phyloP scores from a whole-genome alignment of 2,113 vertebrate species.

The Proteles cristata region DNA sequence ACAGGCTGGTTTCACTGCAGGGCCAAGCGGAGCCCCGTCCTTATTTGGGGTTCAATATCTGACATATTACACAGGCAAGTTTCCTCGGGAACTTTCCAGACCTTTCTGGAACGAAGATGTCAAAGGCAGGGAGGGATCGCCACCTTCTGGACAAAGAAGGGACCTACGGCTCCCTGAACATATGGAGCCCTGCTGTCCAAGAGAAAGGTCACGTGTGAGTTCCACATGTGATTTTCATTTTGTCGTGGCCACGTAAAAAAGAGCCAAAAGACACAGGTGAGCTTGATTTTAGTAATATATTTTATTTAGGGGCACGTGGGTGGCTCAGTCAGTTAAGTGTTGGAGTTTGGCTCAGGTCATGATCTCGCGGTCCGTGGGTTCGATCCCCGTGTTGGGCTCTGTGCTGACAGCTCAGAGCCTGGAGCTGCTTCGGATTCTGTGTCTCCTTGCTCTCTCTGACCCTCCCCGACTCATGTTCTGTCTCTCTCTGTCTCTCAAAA shows the following conservation, averaged over 20 bases:
- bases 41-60: background rate
- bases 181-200: background rate
- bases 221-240: background rate
- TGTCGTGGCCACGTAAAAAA: background rate
- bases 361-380: no score
- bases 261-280: background rate
- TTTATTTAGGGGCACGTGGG: background rate
- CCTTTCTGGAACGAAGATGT: background rate
- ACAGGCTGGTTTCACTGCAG: background rate
- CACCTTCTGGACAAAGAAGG: conserved; percentile 51
- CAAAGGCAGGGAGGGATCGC: background rate
- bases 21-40: background rate
- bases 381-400: no score
- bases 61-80: background rate
- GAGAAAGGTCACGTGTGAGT: background rate
- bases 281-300: background rate
- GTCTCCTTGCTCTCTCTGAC: no score
- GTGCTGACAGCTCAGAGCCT: no score
- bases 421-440: no score
- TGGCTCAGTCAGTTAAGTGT: no score
- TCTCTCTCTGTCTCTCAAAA: no score
- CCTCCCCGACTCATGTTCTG: no score
- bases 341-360: no score
- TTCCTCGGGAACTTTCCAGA: conserved; percentile 37
- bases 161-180: background rate